phyloP scores from a whole-genome alignment of 2,797 vertebrate genomes.

The Sylvia borin region DNA sequence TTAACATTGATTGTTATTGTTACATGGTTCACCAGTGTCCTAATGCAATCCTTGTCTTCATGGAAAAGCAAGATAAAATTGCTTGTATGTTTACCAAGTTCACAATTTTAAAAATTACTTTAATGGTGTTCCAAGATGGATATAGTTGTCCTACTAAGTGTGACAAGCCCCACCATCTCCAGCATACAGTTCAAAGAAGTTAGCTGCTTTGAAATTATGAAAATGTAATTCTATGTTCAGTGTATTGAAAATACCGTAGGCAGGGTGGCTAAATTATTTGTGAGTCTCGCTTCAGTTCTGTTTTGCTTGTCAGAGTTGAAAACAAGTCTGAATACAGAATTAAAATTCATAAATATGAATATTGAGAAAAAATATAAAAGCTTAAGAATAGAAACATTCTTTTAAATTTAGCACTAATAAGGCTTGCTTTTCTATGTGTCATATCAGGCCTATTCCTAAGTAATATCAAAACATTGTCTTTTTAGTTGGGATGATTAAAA shows the following conservation, averaged over 20 bases:
- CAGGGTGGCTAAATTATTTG: background rate
- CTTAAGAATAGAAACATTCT: background rate
- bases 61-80: background rate
- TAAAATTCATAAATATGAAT: background rate
- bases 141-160: background rate
- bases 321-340: background rate
- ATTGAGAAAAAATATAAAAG: background rate
- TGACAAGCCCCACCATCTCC: background rate
- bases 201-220: background rate
- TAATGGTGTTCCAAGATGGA: background rate
- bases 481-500: background rate
- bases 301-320: background rate
- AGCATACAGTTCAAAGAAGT: background rate
- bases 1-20: background rate
- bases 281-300: background rate
- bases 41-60: background rate
- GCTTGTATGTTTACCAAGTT: background rate
- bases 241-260: background rate
- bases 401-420: background rate
- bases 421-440: background rate
- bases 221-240: background rate
- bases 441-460: background rate
- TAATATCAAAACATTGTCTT: background rate
- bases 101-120: background rate
- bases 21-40: background rate